These are phyloP conservation scores for Dastarcus helophoroides DNA, from an alignment of 2,888 invertebrate genomes.

Conservation along the genomic window DNA sequence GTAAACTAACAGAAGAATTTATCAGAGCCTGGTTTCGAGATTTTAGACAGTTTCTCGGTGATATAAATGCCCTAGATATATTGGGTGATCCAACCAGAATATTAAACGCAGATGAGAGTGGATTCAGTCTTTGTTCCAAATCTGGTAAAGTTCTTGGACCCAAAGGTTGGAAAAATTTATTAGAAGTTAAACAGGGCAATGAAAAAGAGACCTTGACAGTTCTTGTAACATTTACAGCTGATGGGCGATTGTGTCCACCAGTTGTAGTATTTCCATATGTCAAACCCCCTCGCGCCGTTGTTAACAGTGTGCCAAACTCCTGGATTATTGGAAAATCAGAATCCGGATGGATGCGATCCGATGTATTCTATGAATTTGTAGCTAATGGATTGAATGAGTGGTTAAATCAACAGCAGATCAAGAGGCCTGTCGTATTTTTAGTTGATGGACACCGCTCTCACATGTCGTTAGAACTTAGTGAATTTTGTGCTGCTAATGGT, in stretches of 20 bases:
- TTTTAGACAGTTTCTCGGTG: constrained; percentile 12
- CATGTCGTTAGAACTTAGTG: constrained; percentile 16
- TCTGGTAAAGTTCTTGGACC: constrained; percentile 11
- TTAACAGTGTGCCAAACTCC: constrained; percentile 12
- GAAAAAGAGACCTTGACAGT: constrained; percentile 16
- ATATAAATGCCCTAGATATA: constrained; percentile 9
- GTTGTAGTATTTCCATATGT: constrained; percentile 12
- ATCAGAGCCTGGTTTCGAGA: constrained; percentile 17
- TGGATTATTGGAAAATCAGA: constrained; percentile 17
- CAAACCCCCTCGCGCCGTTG: constrained; percentile 13
- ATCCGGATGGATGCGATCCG: constrained; percentile 20
- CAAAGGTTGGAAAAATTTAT: constrained; percentile 12
- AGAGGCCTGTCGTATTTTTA: constrained; percentile 18
- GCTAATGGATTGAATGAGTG: constrained; percentile 16
- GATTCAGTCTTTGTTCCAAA: constrained; percentile 22
- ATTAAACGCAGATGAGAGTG: constrained; percentile 28
- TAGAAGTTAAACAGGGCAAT: constrained; percentile 10
- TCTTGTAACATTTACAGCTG: constrained; percentile 12
- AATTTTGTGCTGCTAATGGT: constrained; percentile 19
- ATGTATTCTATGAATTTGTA: constrained; percentile 19
- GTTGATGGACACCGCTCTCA: constrained; percentile 24
- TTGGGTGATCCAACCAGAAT: constrained; percentile 20
- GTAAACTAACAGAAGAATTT: constrained; percentile 14
- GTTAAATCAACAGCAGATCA: constrained; percentile 10
- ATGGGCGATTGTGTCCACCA: constrained; percentile 5